These are phyloP conservation scores for Epirrhoe tristata DNA, from an alignment of 2,888 invertebrate genomes.

Conservation along the genomic window DNA sequence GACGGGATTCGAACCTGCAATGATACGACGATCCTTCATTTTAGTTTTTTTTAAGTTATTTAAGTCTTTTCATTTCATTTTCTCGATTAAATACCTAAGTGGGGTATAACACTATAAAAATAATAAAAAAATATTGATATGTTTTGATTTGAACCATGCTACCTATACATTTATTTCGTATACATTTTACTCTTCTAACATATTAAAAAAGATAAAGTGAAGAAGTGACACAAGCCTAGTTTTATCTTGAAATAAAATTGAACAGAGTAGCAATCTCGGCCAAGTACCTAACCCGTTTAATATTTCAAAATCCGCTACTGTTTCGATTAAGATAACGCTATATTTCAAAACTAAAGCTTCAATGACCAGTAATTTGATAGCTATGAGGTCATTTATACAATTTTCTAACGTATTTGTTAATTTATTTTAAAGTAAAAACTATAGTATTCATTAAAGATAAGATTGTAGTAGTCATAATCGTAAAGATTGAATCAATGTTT, in stretches of 20 bases:
- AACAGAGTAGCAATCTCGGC: conserved; percentile 25
- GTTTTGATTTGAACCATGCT: too few species aligned
- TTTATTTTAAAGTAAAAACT: conserved; percentile 24
- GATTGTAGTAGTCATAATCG: conserved; percentile 12
- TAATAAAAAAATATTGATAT: too few species aligned
- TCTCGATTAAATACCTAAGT: too few species aligned
- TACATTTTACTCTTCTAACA: background rate
- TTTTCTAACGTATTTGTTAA: conserved; percentile 24
- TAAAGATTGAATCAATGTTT: conserved; percentile 30
- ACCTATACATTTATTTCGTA: too few species aligned
- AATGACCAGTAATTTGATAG: conserved; percentile 36
- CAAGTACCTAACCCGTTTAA: conserved; percentile 17
- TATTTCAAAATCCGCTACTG: conserved; percentile 34
- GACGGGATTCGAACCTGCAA: too few species aligned
- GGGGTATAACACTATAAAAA: too few species aligned
- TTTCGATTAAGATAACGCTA: conserved; percentile 38
- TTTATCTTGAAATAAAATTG: conserved; percentile 21
- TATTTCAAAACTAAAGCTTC: conserved; percentile 28
- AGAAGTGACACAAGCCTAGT: background rate
- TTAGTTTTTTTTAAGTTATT: too few species aligned
- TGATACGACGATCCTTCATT: too few species aligned
- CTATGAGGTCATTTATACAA: conserved; percentile 21
- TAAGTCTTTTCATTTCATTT: too few species aligned
- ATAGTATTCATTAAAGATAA: conserved; percentile 26
- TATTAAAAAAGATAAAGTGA: background rate